These are phyloP conservation scores for Octodon degus DNA, from an alignment of 2,113 vertebrate species.

Conservation along the genomic window DNA sequence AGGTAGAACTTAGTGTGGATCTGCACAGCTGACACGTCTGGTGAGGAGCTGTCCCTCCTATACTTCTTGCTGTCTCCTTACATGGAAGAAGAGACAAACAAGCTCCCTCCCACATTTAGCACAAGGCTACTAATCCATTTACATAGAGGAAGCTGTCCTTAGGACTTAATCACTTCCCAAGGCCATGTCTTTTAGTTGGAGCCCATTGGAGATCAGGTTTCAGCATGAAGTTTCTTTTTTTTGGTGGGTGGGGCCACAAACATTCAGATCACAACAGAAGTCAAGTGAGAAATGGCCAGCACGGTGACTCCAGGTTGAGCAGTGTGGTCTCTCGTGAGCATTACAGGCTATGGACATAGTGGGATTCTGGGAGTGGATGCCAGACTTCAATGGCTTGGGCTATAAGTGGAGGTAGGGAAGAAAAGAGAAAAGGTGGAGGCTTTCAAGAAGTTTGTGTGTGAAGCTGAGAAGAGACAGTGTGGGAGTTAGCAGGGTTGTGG, in stretches of 20 bases:
- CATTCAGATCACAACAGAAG: not conserved
- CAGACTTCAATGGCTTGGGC: not conserved
- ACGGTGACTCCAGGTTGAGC: not conserved
- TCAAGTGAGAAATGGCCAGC: not conserved
- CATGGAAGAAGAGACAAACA: not conserved
- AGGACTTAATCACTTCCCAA: not conserved
- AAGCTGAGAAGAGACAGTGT: not conserved
- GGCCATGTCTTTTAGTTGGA: not conserved
- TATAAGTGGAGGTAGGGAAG: not conserved
- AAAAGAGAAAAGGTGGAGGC: not conserved
- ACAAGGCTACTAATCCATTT: not conserved
- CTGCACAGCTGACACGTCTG: not conserved
- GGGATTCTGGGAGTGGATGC: not conserved
- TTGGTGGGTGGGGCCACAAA: not conserved
- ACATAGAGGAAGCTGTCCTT: not conserved
- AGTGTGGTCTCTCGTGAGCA: not conserved
- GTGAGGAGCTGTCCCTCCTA: not conserved
- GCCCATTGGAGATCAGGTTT: not conserved
- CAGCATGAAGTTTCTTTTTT: not conserved
- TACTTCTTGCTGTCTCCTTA: not conserved
- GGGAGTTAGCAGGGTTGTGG: not conserved
- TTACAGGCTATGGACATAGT: rapidly evolving
- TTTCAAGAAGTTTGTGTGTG: not conserved
- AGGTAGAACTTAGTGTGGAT: not conserved
- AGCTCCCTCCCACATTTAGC: not conserved